phyloP scores from a whole-genome alignment of 2,888 invertebrate species.

The Drosophila ustulata region DNA sequence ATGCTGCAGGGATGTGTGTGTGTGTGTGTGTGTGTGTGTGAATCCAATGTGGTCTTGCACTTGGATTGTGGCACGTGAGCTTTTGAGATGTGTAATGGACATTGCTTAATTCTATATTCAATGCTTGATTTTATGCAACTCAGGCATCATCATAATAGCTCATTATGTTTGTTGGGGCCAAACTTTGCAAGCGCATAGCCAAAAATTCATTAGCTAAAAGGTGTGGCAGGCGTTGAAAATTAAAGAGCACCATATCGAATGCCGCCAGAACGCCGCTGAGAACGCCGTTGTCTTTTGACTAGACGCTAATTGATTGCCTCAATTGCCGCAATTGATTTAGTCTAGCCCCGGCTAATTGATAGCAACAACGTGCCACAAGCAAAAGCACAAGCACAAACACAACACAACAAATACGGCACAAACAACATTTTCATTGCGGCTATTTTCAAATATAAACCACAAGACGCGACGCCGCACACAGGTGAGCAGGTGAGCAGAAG shows the following conservation, averaged over 20 bases:
- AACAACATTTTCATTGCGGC: constrained; percentile 25
- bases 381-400: constrained; percentile 40
- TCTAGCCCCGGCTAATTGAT: constrained; percentile 63
- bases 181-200: constrained; percentile 27
- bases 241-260: constrained; percentile 38
- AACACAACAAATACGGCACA: constrained; percentile 8
- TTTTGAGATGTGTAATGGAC: constrained; percentile 76
- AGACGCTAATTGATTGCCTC: constrained; percentile 65
- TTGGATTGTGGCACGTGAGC: constrained; percentile 66
- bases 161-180: constrained; percentile 59
- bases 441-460: constrained; percentile 43
- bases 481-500: constrained; percentile 41
- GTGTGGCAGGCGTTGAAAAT: constrained; percentile 27
- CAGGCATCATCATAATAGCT: constrained; percentile 73
- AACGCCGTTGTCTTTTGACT: constrained; percentile 40
- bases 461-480: constrained; percentile 31
- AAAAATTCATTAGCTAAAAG: constrained; percentile 79
- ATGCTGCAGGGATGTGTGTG: constrained; percentile 21
- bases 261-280: constrained; percentile 22
- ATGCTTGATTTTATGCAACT: constrained; percentile 66
- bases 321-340: constrained; percentile 68
- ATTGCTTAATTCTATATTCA: constrained; percentile 77
- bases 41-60: constrained; percentile 34
- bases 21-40: constrained; percentile 15
- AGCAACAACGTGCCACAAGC: constrained; percentile 67